Evolutionary conservation across 2,888 invertebrate genomes (phyloP).

Genomic region (Diadegma fenestrale): DNA sequence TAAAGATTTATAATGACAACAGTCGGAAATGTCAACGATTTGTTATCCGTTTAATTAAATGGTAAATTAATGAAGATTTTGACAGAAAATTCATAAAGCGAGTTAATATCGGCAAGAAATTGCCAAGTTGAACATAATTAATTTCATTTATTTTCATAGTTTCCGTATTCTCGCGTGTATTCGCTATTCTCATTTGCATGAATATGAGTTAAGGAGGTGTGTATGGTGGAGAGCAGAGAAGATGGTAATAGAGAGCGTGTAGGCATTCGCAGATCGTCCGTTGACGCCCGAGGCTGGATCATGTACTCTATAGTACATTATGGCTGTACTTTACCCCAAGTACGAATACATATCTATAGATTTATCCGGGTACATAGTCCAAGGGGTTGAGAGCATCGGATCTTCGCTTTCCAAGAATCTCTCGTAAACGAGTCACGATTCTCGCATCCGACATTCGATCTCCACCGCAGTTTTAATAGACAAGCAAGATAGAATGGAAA

Average conservation of each 20-base stretch:
- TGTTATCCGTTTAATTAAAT: background rate
- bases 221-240: slow-evolving; percentile 43
- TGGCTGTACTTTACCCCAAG: slow-evolving; percentile 26
- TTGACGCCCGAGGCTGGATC: slow-evolving; percentile 22
- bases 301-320: slow-evolving; percentile 57
- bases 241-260: slow-evolving; percentile 57
- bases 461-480: slow-evolving; percentile 71
- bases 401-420: slow-evolving; percentile 59
- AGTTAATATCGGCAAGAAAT: slow-evolving; percentile 9
- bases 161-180: slow-evolving; percentile 36
- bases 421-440: slow-evolving; percentile 71
- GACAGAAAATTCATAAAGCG: background rate
- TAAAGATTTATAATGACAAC: too few relatives aligned
- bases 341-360: slow-evolving; percentile 9
- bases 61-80: background rate
- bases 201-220: slow-evolving; percentile 55
- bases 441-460: slow-evolving; percentile 71
- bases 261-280: slow-evolving; percentile 61
- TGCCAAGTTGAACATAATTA: background rate
- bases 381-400: slow-evolving; percentile 31
- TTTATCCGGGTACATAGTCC: slow-evolving; percentile 5
- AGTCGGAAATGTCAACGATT: background rate
- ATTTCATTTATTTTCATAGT: slow-evolving; percentile 20
- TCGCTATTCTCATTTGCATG: slow-evolving; percentile 49
- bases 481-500: slow-evolving; percentile 60